Conservation (phyloP, 1,140 invertebrate species). For the Drosophila busckii region DNA sequence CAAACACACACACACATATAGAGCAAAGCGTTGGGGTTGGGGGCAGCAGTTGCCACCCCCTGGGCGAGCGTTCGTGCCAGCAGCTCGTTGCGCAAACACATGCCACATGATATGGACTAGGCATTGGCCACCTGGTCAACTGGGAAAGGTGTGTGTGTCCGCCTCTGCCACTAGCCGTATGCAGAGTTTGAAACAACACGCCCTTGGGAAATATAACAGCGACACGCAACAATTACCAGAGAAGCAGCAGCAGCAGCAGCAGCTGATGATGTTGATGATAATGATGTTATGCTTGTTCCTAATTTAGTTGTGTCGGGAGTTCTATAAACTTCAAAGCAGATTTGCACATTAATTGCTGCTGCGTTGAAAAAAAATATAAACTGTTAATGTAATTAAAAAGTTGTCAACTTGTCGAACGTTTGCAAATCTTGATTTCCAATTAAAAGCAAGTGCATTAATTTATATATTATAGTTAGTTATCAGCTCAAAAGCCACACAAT, state of each 20-base stretch:
- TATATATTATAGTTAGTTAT: too few relatives aligned
- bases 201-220: conserved; percentile 69
- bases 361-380: conserved; percentile 52
- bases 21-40: not conserved
- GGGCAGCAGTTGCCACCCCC: conserved; percentile 11
- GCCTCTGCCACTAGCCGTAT: not conserved
- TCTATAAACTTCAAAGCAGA: too few relatives aligned
- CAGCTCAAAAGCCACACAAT: too few relatives aligned
- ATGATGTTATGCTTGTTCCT: too few relatives aligned
- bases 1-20: not conserved
- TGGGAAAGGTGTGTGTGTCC: conserved; percentile 21
- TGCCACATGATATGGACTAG: conserved; percentile 71
- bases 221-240: conserved; percentile 64
- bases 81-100: conserved; percentile 65
- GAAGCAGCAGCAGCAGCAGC: conserved; percentile 26
- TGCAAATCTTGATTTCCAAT: conserved; percentile 31
- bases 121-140: conserved; percentile 16
- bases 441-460: conserved; percentile 64
- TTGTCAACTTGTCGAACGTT: conserved; percentile 66
- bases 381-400: conserved; percentile 71
- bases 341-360: not conserved
- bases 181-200: conserved; percentile 43
- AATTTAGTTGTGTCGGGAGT: too few relatives aligned
- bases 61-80: conserved; percentile 45
- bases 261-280: conserved; percentile 32